phyloP scores from a whole-genome alignment of 2,113 vertebrate species.

The Myocastor coypus region DNA sequence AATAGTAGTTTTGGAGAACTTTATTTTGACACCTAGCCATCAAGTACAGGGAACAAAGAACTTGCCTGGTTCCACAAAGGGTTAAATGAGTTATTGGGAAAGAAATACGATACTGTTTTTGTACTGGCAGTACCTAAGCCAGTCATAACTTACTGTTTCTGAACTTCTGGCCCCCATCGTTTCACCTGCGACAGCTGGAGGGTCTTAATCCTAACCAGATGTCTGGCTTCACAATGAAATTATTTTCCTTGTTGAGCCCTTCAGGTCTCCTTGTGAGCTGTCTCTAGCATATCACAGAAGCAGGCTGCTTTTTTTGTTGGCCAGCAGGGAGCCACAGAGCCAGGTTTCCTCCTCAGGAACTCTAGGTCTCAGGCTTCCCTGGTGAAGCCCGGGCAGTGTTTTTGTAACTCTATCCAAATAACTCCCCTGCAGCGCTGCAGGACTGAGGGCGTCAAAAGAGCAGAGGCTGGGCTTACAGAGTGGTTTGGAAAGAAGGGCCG shows the following conservation, averaged over 20 bases:
- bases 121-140: slow-evolving; percentile 40
- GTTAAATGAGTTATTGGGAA: slow-evolving; percentile 49
- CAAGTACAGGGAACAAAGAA: neutral
- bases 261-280: neutral
- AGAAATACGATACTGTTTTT: slow-evolving; percentile 9
- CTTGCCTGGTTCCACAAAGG: slow-evolving; percentile 33
- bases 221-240: slow-evolving; percentile 47
- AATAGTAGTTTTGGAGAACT: slow-evolving; percentile 39
- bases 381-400: neutral
- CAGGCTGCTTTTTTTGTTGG: neutral
- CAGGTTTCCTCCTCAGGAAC: neutral
- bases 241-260: neutral
- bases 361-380: neutral
- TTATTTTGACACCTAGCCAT: slow-evolving; percentile 34
- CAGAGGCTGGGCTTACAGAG: neutral
- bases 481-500: slow-evolving; percentile 58
- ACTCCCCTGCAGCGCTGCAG: slow-evolving; percentile 15
- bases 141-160: slow-evolving; percentile 12
- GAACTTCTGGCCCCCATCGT: neutral
- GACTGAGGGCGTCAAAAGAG: neutral
- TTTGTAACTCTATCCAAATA: slow-evolving; percentile 40
- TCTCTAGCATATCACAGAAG: neutral
- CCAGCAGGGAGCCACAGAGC: neutral
- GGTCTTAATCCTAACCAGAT: slow-evolving; percentile 8
- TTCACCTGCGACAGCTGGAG: neutral